These are phyloP conservation scores for Monarcha castaneiventris DNA, from an alignment of 2,113 vertebrate species.

Conservation along the genomic window DNA sequence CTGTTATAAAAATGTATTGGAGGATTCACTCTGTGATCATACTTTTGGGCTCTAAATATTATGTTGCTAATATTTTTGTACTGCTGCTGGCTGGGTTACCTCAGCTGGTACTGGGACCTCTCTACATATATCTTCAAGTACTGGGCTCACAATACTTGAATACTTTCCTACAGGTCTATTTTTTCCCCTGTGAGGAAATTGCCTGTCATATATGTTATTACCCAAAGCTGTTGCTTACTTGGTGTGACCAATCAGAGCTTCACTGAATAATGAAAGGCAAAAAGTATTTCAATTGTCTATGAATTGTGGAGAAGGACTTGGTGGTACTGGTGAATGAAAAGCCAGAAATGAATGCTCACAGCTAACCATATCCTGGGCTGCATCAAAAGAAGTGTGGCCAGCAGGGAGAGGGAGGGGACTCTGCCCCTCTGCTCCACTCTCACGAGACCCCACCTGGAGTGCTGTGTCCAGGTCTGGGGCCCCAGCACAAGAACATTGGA, in stretches of 20 bases:
- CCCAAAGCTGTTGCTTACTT: not conserved
- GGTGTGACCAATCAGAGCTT: not conserved
- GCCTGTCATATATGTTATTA: not conserved
- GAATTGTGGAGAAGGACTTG: not conserved
- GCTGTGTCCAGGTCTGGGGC: accelerated
- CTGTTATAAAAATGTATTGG: not conserved
- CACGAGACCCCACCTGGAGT: not conserved
- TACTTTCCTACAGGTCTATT: not conserved
- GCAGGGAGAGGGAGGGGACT: accelerated
- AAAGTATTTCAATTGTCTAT: not conserved
- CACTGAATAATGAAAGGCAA: not conserved
- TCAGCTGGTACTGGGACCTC: not conserved
- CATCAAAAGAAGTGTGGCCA: not conserved
- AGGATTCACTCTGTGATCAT: not conserved
- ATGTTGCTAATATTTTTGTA: not conserved
- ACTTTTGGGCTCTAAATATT: not conserved
- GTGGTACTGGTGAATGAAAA: not conserved
- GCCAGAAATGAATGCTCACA: accelerated
- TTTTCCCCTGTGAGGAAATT: not conserved
- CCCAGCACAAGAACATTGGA: not conserved
- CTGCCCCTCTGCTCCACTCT: not conserved
- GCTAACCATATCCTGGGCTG: accelerated
- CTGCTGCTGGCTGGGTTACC: not conserved
- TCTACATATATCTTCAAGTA: not conserved
- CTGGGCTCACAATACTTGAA: not conserved